Evolutionary conservation across 2,888 invertebrate species (phyloP).

Genomic region (Malthinus seriepunctatus): DNA sequence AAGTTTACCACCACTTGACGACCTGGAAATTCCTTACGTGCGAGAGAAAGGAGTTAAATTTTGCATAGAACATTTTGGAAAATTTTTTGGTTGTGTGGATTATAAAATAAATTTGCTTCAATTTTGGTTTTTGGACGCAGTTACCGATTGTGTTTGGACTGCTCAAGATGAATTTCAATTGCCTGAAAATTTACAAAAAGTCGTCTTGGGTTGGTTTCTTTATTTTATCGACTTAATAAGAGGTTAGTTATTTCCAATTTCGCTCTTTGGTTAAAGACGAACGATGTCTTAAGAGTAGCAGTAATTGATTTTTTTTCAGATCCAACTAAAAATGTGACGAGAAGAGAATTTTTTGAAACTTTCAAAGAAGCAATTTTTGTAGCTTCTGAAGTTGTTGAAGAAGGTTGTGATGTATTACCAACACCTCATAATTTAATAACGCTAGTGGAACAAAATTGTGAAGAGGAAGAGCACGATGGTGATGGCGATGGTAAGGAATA

Average conservation of each 20-base stretch:
- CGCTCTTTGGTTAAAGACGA: too few relatives aligned
- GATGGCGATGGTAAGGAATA: too few relatives aligned
- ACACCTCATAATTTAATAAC: conserved; percentile 42
- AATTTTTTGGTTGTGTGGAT: conserved; percentile 43
- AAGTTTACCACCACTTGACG: conserved; percentile 35
- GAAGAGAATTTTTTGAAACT: conserved; percentile 44
- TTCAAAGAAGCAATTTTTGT: conserved; percentile 47
- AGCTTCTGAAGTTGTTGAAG: conserved; percentile 45
- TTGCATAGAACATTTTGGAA: conserved; percentile 42
- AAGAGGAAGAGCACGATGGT: too few relatives aligned
- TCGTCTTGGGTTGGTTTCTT: conserved; percentile 48
- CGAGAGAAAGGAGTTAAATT: conserved; percentile 46
- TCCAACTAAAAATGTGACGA: conserved; percentile 40
- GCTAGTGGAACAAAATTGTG: conserved; percentile 20
- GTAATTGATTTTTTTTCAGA: too few relatives aligned
- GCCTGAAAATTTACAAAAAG: conserved; percentile 44
- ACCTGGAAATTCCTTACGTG: conserved; percentile 44
- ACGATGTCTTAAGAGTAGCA: too few relatives aligned
- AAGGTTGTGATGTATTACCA: conserved; percentile 40
- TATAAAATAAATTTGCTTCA: conserved; percentile 46
- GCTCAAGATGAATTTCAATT: conserved; percentile 51
- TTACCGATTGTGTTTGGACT: conserved; percentile 52
- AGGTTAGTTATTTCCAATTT: conserved; percentile 39
- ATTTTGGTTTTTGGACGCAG: conserved; percentile 53
- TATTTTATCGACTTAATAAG: conserved; percentile 48